These are phyloP conservation scores for Paramormyrops kingsleyae DNA, from an alignment of 2,113 vertebrate genomes.

Conservation along the genomic window DNA sequence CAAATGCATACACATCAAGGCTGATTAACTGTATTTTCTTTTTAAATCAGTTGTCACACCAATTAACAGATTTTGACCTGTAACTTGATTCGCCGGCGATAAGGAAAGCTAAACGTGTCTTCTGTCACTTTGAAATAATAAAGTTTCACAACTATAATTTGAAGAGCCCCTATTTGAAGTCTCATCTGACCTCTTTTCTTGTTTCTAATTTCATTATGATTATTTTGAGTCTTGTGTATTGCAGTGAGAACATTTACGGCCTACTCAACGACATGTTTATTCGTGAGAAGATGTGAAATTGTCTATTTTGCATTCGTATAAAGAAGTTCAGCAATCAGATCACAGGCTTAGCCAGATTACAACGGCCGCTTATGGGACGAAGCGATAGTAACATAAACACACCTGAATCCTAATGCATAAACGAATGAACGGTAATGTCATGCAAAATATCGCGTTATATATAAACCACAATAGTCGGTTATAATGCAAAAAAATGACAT, in stretches of 20 bases:
- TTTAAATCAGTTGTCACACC: conserved; percentile 62
- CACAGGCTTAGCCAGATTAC: not conserved
- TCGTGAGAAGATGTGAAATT: conserved; percentile 48
- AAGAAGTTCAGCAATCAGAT: conserved; percentile 48
- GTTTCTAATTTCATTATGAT: conserved; percentile 51
- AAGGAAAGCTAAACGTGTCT: conserved; percentile 42
- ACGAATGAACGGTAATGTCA: not conserved
- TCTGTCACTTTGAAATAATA: conserved; percentile 63
- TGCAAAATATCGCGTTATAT: not conserved
- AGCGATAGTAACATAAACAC: not conserved
- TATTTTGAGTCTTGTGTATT: conserved; percentile 48
- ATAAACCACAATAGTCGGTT: not conserved
- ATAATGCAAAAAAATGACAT: not conserved
- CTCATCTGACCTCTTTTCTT: conserved; percentile 67
- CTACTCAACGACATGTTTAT: conserved; percentile 31
- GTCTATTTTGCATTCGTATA: conserved; percentile 60
- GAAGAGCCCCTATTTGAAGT: conserved; percentile 67
- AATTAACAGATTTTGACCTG: conserved; percentile 69
- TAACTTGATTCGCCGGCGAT: conserved; percentile 61
- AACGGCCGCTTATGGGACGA: not conserved
- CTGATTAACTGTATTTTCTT: conserved; percentile 69
- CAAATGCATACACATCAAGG: conserved; percentile 39
- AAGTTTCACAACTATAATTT: conserved; percentile 73
- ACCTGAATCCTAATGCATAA: not conserved
- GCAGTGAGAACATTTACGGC: conserved; percentile 41